Base-by-base conservation (phyloP, 2,113 vertebrate genomes). In the Aphyosemion australe region DNA sequence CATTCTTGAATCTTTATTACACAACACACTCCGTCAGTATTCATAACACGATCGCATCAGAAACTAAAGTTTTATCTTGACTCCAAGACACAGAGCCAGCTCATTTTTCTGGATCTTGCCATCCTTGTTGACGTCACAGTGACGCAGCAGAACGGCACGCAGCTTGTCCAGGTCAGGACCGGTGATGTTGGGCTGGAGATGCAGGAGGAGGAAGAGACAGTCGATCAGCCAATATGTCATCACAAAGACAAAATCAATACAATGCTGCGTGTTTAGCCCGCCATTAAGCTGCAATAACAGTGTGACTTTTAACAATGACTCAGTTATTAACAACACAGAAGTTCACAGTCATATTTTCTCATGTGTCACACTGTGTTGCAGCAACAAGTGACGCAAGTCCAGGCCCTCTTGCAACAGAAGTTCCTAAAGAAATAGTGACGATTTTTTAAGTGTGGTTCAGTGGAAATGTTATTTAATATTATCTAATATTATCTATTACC, bases 51-150 rank as follows among this genome's bases (percentile, higher is more conserved):
- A 20, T 13, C 21, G 4, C 5, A 0, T 19, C 0, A 26, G 26
- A 26, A 26, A 68, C 47, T 73, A 71, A 54, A 21, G 26, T 31
- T 82, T 92, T 18, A 84, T 84, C 87, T 95, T 98, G 72, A 99
- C 82, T 56, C 97, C 96, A 4, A 99, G 93, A 90, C 95, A 99
- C 79, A 99, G 90, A 48, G 94, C 93, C 45, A 99, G 81, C 84
- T 99, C 96, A 0, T 94, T 96, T 86, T 92, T 98, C 91, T 99
- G 97, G 71, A 98, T 97, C 89, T 97, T 99, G 31, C 97, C 96
- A 1, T 98, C 97, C 69, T 95, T 94, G 92, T 99, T 99, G 72
- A 93, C 84, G 0, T 99, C 97, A 0, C 97, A 99, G 85, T 98
- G 97, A 57, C 88, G 89, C 69, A 99, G 83, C 53, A 99, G 89